These are phyloP conservation scores for Nyctalus aviator DNA, from an alignment of 2,797 vertebrate genomes.

Conservation along the genomic window DNA sequence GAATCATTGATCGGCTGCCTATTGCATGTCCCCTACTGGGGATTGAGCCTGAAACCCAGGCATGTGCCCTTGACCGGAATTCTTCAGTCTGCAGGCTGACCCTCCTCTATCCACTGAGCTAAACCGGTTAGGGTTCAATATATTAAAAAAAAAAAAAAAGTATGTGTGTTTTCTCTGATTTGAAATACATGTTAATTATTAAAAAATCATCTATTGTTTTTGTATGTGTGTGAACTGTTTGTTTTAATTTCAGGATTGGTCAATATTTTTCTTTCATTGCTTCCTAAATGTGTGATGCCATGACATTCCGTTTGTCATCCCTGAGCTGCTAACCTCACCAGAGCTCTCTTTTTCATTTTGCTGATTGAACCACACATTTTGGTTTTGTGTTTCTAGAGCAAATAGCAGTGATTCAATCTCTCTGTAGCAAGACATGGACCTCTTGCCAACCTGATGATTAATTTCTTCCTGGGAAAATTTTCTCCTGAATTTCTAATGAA, in stretches of 20 bases:
- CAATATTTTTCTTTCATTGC: not conserved
- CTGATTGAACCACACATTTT: not conserved
- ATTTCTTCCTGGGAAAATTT: constrained; percentile 38
- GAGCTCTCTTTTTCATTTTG: not conserved
- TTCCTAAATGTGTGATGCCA: not conserved
- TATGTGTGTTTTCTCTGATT: not conserved
- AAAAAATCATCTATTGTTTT: not conserved
- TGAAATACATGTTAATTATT: not conserved
- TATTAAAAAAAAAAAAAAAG: not conserved
- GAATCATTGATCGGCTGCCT: no score
- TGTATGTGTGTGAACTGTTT: not conserved
- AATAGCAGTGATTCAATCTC: not conserved
- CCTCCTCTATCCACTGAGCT: no score
- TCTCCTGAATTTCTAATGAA: constrained; percentile 47
- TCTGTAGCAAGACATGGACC: not conserved
- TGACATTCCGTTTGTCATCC: not conserved
- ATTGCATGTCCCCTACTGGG: no score
- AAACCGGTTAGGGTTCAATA: not conserved
- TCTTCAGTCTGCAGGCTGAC: no score
- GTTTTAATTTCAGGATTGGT: constrained; percentile 37
- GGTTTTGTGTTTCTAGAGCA: not conserved
- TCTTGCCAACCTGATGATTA: constrained; percentile 20
- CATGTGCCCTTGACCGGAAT: no score
- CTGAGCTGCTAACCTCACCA: not conserved
- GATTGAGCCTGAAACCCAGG: no score